phyloP scores from a whole-genome alignment of 2,888 invertebrate genomes.

The Agonopterix heracliana region DNA sequence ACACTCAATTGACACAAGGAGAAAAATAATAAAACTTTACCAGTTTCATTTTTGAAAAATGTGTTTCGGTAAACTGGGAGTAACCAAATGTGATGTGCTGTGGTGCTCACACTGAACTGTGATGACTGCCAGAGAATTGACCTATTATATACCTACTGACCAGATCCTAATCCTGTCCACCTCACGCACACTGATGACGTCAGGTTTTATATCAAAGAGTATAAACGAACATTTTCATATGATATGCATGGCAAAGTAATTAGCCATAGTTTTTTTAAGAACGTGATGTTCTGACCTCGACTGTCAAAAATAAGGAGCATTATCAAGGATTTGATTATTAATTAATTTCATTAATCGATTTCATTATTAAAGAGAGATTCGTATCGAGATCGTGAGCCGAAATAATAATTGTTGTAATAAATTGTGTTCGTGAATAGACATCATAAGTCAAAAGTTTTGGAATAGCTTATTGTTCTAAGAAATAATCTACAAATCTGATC shows the following conservation, averaged over 20 bases:
- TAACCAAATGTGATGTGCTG: constrained; percentile 36
- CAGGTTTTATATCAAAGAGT: constrained; percentile 34
- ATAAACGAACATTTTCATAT: constrained; percentile 37
- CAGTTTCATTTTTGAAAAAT: constrained; percentile 57
- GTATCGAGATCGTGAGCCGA: constrained; percentile 21
- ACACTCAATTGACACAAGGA: background rate
- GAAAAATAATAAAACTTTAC: constrained; percentile 32
- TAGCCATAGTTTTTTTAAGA: constrained; percentile 45
- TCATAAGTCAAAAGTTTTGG: constrained; percentile 13
- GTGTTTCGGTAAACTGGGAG: constrained; percentile 1
- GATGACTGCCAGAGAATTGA: constrained; percentile 30
- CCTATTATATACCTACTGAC: constrained; percentile 59
- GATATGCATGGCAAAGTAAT: constrained; percentile 50
- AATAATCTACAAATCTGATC: too few species aligned
- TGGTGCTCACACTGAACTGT: constrained; percentile 37
- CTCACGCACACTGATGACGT: constrained; percentile 50
- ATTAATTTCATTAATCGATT: constrained; percentile 29
- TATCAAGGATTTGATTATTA: constrained; percentile 45
- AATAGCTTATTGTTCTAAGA: background rate
- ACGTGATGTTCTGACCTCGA: constrained; percentile 48
- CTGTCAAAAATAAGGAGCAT: constrained; percentile 38
- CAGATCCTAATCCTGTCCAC: constrained; percentile 46
- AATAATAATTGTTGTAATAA: constrained; percentile 14
- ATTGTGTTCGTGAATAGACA: constrained; percentile 19
- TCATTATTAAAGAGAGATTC: constrained; percentile 19